A percentile compares a stretch with the other conserved stretches of the same genome.
Evolutionary conservation across 2,113 vertebrate genomes (phyloP).

Genomic region (Stegastes partitus): DNA sequence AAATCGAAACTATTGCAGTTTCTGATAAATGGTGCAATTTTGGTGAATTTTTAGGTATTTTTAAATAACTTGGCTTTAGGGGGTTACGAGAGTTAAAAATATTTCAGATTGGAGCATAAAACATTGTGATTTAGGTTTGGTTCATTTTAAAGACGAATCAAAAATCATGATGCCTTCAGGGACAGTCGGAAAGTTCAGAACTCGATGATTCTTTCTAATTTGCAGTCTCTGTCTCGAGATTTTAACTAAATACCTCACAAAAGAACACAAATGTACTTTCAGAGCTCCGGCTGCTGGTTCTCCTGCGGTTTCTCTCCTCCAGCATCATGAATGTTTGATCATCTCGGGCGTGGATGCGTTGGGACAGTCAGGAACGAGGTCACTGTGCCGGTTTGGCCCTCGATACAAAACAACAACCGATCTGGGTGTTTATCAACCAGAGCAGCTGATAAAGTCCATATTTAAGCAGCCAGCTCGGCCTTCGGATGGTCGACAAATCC

Average conservation of each 20-base stretch:
- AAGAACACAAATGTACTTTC: background rate
- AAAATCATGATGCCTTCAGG: no score
- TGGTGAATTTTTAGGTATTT: no score
- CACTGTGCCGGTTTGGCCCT: conserved; percentile 9
- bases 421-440: background rate
- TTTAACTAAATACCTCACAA: background rate
- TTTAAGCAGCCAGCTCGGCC: background rate
- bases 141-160: no score
- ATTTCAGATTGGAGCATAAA: no score
- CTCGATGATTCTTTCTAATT: no score
- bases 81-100: no score
- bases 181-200: no score
- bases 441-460: background rate
- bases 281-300: background rate
- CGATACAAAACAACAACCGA: background rate
- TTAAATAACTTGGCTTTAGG: no score
- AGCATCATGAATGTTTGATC: conserved; percentile 34
- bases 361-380: conserved; percentile 12
- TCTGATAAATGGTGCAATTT: no score
- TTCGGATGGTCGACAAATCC: background rate
- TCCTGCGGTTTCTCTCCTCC: background rate
- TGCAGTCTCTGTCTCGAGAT: no score
- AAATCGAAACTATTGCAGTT: no score
- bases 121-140: no score
- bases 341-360: background rate